A percentile compares a stretch with the other conserved stretches of the same genome.
Conservation (phyloP, 2,113 vertebrate species). For the Carassius carassius region DNA sequence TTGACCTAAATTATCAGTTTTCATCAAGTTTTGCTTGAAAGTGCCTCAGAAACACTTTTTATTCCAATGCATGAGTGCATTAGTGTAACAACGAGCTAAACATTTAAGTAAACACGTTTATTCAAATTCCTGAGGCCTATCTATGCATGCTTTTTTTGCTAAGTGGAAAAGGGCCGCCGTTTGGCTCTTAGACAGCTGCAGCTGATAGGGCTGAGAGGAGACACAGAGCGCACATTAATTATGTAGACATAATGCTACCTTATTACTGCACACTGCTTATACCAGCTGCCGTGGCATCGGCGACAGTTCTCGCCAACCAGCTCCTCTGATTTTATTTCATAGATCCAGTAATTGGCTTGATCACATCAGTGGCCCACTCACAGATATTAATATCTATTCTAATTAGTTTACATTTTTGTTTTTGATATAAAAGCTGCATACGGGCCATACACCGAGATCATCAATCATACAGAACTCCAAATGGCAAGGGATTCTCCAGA, state of each 20-base stretch:
- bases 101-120: conserved; percentile 24
- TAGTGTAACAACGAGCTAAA: background rate
- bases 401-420: conserved; percentile 28
- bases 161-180: conserved; percentile 1
- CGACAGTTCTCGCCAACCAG: conserved; percentile 42
- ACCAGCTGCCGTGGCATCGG: conserved; percentile 4
- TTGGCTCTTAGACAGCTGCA: conserved; percentile 24
- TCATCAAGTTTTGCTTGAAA: background rate
- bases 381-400: conserved; percentile 41
- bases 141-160: background rate
- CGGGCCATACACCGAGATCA: background rate
- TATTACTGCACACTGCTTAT: conserved; percentile 38
- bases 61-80: too few relatives aligned
- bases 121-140: conserved; percentile 10
- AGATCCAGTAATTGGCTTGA: conserved; percentile 37
- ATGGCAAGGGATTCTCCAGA: conserved; percentile 32
- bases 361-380: conserved; percentile 21
- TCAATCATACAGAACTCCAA: conserved; percentile 21
- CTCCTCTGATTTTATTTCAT: conserved; percentile 39
- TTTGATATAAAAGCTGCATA: background rate
- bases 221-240: conserved; percentile 31
- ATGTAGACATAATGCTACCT: conserved; percentile 32
- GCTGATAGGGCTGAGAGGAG: conserved; percentile 32
- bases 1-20: background rate
- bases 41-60: background rate